Evolutionary conservation across 2,113 vertebrate genomes (phyloP), one percentile per base, ranked within the genome.

Genomic region (Sorex araneus): DNA sequence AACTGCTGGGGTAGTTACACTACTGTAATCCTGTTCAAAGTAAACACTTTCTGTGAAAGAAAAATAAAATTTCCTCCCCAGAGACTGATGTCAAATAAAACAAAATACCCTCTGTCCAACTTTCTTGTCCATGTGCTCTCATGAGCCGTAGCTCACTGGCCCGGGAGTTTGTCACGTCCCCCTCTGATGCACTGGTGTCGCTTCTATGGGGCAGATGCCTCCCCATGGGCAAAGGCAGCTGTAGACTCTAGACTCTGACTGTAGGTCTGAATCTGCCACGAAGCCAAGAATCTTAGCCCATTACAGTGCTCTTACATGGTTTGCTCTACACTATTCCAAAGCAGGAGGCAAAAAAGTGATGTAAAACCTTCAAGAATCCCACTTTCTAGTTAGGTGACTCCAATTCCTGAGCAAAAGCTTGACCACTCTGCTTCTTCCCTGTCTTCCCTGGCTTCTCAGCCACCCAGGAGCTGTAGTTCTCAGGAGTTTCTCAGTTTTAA

Each of bases 401-500:
- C 45, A 10, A 30, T 78, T 92, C 21, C 70, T 54, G 12, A 34
- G 34, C 10, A 50, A 60, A 71, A 90, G 10, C 13, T 73, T n/a
- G 19, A 60, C 28, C 86, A 40, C 40, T 40, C 40, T 40, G 7
- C 40, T 40, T 40, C n/a, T n/a, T n/a, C n/a, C n/a, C n/a, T n/a
- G n/a, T n/a, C n/a, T n/a, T n/a, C n/a, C 87, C 25, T 90, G 27
- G 34, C 30, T 76, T 83, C 34, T 40, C 23, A 34, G 21, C 13
- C 30, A 86, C 79, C 85, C 16, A 13, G 50, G 50, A n/a, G 75
- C 8, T 86, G 0, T 77, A 21, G 54, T n/a, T 87, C 2, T 40
- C 81, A 57, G 16, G 75, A 43, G 13, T 87, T 87, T 25, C 28
- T 82, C 34, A 34, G 87, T 94, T 90, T 94, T 93, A 43, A 50